Evolutionary conservation across 2,113 vertebrate species (phyloP), one percentile per base, ranked within the genome.

Genomic region (Bubo bubo): DNA sequence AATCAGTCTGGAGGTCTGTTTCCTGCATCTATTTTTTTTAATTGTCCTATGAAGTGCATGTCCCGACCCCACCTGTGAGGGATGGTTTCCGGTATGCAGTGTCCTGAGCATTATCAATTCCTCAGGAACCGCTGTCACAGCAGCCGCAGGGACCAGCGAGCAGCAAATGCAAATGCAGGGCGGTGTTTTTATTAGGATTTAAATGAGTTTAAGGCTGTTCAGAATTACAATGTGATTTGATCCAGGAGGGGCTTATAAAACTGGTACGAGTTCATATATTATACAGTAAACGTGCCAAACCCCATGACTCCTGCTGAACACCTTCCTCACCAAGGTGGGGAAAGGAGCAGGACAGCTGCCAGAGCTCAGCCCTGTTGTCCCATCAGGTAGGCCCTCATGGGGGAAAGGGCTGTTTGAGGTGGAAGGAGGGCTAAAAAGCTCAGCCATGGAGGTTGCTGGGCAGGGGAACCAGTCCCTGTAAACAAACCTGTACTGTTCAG

Each of bases 101-200:
- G 9, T 90, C 88, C 77, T 1, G 0, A 20, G 68, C 71, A 56
- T 96, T 94, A 53, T 64, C 86, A 59, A 79, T 97, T 97, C 94
- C 55, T 62, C 32, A n/a, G 79, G 96, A 96, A 30, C 79, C 0
- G 0, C 93, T 94, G 86, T 43, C 94, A 79, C 79, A 34, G 90
- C 81, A 85, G 94, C 94, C 10, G 1, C 66, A 37, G 96, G 92
- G 90, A 91, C 86, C 59, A 14, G 72, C 4, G 8, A 79, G 86
- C 58, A 59, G 80, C 12, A 4, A 95, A 97, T 97, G 97, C 96
- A 96, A 97, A 97, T 95, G 66, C 77, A 37, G 87, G 92, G 81
- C 1, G 30, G 92, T 95, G 94, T 67, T 96, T 97, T 97, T 97
- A 95, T 97, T 97, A 88, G 95, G 97, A 95, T 97, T 96, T 97